phyloP scores from a whole-genome alignment of 2,113 vertebrate genomes.

The Hemicordylus capensis region DNA sequence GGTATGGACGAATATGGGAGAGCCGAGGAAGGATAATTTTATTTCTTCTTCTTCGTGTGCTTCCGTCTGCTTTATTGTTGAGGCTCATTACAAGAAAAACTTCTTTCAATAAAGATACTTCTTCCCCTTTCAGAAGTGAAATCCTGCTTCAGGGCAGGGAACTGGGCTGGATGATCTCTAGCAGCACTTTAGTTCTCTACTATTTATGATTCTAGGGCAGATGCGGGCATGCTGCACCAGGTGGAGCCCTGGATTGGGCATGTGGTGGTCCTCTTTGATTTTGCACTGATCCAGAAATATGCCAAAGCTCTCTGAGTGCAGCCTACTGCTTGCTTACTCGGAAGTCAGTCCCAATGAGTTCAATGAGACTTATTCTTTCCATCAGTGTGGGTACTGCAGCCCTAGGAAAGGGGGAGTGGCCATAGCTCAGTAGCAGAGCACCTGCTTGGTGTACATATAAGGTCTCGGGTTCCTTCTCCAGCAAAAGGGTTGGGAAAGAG shows the following conservation, averaged over 20 bases:
- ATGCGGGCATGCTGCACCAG: no score
- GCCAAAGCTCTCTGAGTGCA: background rate
- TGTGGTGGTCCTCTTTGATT: no score
- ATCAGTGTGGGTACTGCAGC: background rate
- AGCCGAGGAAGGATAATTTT: background rate
- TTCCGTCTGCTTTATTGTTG: background rate
- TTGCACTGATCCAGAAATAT: background rate
- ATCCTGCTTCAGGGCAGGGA: background rate
- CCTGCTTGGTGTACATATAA: background rate
- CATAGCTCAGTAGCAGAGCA: background rate
- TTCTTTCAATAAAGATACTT: background rate
- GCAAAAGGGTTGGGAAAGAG: background rate
- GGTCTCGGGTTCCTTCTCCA: background rate
- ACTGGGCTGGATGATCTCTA: background rate
- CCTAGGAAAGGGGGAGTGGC: background rate
- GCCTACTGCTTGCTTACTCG: background rate
- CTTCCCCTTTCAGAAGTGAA: background rate
- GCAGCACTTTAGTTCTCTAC: background rate
- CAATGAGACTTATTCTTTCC: background rate
- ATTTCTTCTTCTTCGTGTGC: background rate
- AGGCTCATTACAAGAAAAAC: background rate
- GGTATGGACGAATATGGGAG: background rate
- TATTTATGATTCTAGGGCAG: background rate
- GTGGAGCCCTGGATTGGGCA: background rate
- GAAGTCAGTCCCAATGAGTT: background rate